Percentiles rank a stretch among this genome's conserved stretches.
These are phyloP conservation scores for Orycteropus afer DNA, from an alignment of 2,113 vertebrate species.

Conservation along the genomic window DNA sequence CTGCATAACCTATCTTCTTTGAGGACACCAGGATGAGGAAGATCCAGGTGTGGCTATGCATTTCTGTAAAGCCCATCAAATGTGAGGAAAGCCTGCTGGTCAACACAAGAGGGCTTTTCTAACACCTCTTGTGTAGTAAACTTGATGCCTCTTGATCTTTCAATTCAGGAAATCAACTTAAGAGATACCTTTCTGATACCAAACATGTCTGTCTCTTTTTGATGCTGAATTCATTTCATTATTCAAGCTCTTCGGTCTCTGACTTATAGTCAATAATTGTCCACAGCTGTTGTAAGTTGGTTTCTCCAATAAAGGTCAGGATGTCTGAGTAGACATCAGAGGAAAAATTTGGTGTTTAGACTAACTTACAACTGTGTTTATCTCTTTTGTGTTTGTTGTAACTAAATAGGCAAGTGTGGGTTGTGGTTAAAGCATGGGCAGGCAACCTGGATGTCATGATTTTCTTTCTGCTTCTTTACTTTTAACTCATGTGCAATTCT, in stretches of 20 bases:
- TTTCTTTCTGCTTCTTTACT: slow-evolving; percentile 48
- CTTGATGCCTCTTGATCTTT: not conserved
- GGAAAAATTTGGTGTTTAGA: slow-evolving; percentile 79
- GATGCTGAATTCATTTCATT: slow-evolving; percentile 32
- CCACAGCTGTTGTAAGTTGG: slow-evolving; percentile 71
- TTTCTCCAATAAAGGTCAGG: slow-evolving; percentile 77
- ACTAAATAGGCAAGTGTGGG: slow-evolving; percentile 68
- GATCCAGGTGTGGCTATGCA: slow-evolving; percentile 47
- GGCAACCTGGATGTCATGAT: slow-evolving; percentile 56
- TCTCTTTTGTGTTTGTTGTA: slow-evolving; percentile 74
- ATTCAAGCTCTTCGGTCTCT: slow-evolving; percentile 69
- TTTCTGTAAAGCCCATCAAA: slow-evolving; percentile 18
- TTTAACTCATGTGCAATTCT: not conserved
- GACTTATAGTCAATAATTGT: slow-evolving; percentile 72
- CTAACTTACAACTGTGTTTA: slow-evolving; percentile 81
- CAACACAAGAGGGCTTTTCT: slow-evolving; percentile 34
- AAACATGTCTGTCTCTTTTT: slow-evolving; percentile 48
- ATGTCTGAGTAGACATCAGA: slow-evolving; percentile 74
- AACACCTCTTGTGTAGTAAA: slow-evolving; percentile 29
- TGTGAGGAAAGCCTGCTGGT: slow-evolving; percentile 48
- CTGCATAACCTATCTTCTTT: slow-evolving; percentile 76
- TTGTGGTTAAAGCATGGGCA: slow-evolving; percentile 67
- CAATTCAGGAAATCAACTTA: slow-evolving; percentile 38
- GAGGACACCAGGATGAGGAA: slow-evolving; percentile 60
- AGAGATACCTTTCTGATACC: not conserved